Conservation (phyloP, 1,140 invertebrate species). For the Brachionus asplanchnoidis region DNA sequence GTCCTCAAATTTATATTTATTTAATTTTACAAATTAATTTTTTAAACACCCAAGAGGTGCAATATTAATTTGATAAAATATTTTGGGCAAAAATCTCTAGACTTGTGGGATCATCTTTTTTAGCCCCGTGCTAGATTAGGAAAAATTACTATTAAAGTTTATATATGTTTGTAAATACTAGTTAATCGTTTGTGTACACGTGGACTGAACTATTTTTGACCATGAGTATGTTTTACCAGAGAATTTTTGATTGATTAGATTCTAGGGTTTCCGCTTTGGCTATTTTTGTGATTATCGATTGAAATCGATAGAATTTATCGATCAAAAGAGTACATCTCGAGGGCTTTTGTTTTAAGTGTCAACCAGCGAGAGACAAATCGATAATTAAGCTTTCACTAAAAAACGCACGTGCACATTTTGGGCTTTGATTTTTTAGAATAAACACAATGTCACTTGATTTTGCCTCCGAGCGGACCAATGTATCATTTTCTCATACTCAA, state of each 20-base stretch:
- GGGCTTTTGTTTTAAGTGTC: conserved; percentile 6
- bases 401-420: not conserved
- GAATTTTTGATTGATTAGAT: conserved; percentile 23
- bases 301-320: conserved; percentile 19
- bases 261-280: not conserved
- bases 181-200: not conserved
- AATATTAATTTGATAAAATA: no score
- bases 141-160: no score
- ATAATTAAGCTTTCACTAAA: not conserved
- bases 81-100: no score
- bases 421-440: not conserved
- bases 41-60: no score
- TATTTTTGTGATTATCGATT: not conserved
- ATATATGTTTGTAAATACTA: no score
- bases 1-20: no score
- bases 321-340: conserved; percentile 26
- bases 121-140: no score
- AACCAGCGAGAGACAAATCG: conserved; percentile 32
- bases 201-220: not conserved
- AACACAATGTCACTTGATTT: not conserved
- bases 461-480: not conserved
- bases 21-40: no score
- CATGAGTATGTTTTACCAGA: not conserved
- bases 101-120: no score
- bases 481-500: not conserved